Conservation (phyloP, 1,140 invertebrate genomes). For the Planococcus citri region DNA sequence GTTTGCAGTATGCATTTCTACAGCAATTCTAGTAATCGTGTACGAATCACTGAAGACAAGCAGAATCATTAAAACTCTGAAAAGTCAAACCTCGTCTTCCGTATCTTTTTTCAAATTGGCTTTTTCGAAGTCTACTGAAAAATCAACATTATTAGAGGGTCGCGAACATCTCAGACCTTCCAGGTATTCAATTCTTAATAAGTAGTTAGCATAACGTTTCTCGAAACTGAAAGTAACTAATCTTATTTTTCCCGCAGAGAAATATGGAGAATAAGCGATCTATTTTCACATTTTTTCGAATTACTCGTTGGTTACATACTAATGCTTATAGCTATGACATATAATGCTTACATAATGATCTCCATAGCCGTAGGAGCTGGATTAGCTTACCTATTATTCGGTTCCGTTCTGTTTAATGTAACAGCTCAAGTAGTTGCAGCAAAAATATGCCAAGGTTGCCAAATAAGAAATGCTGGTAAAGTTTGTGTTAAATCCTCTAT, state of each 20-base stretch:
- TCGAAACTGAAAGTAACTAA: too few species aligned
- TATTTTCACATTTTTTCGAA: constrained; percentile 12
- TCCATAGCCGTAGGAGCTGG: not conserved
- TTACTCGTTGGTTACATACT: not conserved
- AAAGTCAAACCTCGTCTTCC: not conserved
- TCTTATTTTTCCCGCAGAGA: not conserved
- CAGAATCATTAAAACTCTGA: not conserved
- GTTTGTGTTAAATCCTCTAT: too few species aligned
- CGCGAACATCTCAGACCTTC: not conserved
- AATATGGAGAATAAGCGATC: constrained; percentile 12
- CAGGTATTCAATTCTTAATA: too few species aligned
- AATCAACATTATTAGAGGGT: not conserved
- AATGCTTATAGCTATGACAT: constrained; percentile 4
- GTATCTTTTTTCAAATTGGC: not conserved
- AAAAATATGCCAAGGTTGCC: not conserved
- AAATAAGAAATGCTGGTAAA: not conserved
- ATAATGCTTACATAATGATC: constrained; percentile 10
- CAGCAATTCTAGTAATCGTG: not conserved
- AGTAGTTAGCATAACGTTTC: too few species aligned
- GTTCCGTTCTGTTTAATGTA: constrained; percentile 12
- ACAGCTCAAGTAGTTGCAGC: not conserved
- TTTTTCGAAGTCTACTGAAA: constrained; percentile 5
- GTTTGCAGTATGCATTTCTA: not conserved
- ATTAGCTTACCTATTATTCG: not conserved
- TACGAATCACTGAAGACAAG: not conserved